Percentiles rank a stretch among this genome's conserved stretches.
Conservation (phyloP, 2,113 vertebrate species). For the Pteropus alecto region DNA sequence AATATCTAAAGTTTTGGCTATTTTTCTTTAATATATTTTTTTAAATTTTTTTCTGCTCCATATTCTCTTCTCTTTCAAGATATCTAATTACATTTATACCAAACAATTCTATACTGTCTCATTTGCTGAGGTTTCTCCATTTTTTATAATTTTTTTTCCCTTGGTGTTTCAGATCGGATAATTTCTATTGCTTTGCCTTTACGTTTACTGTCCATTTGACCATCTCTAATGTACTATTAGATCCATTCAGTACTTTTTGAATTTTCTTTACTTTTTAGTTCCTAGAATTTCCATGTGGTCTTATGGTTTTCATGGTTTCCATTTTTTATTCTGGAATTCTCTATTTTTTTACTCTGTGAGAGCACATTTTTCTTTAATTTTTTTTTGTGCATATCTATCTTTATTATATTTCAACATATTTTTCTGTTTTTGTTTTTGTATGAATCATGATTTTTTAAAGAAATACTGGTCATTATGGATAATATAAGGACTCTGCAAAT, state of each 20-base stretch:
- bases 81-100: not conserved
- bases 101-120: not conserved
- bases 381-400: not conserved
- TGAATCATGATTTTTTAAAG: not conserved
- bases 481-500: not conserved
- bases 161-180: not conserved
- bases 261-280: not conserved
- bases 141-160: not conserved
- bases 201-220: not conserved
- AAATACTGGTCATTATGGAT: not conserved
- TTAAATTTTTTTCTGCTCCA: not conserved
- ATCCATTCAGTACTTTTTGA: not conserved
- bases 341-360: not conserved
- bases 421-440: not conserved
- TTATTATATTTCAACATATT: not conserved
- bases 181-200: not conserved
- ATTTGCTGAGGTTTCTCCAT: not conserved
- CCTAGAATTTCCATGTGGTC: not conserved
- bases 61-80: not conserved
- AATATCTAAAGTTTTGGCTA: not conserved
- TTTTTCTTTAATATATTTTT: not conserved
- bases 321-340: not conserved
- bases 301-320: not conserved
- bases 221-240: not conserved
- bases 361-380: not conserved